These are phyloP conservation scores for Uromys caudimaculatus DNA, from an alignment of 2,797 vertebrate species.

Conservation along the genomic window DNA sequence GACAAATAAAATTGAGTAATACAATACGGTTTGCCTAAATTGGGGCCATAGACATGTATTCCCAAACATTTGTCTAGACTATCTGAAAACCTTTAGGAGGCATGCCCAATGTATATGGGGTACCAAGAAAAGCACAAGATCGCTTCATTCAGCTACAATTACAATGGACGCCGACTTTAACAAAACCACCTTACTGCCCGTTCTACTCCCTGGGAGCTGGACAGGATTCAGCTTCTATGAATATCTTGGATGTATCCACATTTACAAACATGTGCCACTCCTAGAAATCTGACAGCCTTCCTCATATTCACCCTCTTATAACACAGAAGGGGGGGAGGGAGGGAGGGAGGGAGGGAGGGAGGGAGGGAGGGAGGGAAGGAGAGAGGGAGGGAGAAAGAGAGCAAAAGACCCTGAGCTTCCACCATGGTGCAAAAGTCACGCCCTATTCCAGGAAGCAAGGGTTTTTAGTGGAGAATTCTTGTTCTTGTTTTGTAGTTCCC, in stretches of 20 bases:
- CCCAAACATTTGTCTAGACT: not conserved
- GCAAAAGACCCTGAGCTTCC: not conserved
- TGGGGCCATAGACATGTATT: not conserved
- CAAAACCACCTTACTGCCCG: not conserved
- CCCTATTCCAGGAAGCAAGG: not conserved
- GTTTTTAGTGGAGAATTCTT: not conserved
- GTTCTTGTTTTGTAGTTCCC: not conserved
- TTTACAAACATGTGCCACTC: not conserved
- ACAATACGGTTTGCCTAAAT: not conserved
- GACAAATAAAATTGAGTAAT: not conserved
- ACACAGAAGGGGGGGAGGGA: no score
- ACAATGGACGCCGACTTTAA: not conserved
- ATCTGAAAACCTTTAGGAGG: not conserved
- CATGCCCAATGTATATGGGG: not conserved
- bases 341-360: no score
- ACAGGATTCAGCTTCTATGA: not conserved
- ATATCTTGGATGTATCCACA: not conserved
- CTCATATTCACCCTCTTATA: not conserved
- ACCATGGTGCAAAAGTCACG: not conserved
- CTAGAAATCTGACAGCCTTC: not conserved
- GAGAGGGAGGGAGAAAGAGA: no score
- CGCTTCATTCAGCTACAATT: not conserved
- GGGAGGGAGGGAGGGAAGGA: no score
- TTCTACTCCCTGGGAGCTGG: not conserved
- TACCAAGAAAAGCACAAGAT: not conserved